Base-by-base conservation (phyloP, 2,113 vertebrate species). In the Dermatemys mawii region DNA sequence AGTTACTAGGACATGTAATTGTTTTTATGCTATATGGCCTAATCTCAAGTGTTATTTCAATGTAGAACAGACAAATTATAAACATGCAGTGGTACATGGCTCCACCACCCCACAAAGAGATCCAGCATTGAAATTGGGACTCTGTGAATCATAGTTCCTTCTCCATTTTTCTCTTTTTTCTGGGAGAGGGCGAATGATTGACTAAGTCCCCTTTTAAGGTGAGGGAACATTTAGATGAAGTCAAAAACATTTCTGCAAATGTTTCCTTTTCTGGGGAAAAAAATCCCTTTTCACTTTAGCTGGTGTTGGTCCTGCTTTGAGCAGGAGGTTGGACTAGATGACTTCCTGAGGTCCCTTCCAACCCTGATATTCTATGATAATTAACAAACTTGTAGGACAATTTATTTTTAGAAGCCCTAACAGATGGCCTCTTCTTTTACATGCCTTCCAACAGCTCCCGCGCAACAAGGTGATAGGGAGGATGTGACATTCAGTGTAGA, bases 1-100 rank as follows among this genome's bases (percentile, higher is more conserved):
- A 1, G 11, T 57, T 76, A 67, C 70, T 53, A 94, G 17, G 44
- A 32, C 19, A 10, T 2, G 12, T 1, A 22, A 0, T 19, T 19
- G 1, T 44, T 76, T n/a, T 4, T 41, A 10, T 5, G 5, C 1
- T 29, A 44, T 10, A 35, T 53, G 8, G 75, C 51, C 73, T 11
- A 50, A 14, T 16, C 24, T 87, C 87, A 51, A 80, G 87, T 27
- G 48, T 8, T 70, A 17, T 55, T 92, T 63, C 35, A 57, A 26
- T 27, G 32, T 44, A 11, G 81, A 63, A 29, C 22, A 81, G 50
- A 49, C 27, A 50, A 46, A 49, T 11, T 60, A 48, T 46, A 63
- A 82, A 35, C 85, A 35, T 0, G 44, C n/a, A 48, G 29, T 2
- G 19, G 8, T 80, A 80, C 84, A 14, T 48, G 89, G 55, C 14